Conservation (phyloP, 35 echinoderm and acorn worm species). For the Acanthaster planci region DNA sequence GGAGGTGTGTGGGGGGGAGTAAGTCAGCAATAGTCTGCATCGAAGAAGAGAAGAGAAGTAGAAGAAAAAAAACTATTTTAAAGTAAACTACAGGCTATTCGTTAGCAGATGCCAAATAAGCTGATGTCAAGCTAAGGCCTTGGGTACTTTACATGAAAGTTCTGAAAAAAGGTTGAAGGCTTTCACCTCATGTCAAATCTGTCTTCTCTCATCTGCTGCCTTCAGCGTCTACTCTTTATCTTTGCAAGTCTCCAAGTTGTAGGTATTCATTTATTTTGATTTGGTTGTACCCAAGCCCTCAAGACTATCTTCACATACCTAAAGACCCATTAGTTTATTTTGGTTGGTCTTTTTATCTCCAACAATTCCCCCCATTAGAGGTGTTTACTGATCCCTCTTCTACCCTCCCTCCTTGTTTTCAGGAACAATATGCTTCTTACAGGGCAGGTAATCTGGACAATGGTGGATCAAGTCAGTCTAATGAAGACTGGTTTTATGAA, state of each 20-base stretch:
- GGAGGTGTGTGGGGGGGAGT: too few species aligned
- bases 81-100: not conserved
- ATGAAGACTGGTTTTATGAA: not conserved
- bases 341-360: constrained; percentile 11
- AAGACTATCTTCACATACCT: not conserved
- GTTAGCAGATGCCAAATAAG: not conserved
- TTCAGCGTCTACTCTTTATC: not conserved
- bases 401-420: constrained; percentile 5
- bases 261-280: not conserved
- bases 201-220: not conserved
- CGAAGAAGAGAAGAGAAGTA: not conserved
- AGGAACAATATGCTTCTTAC: not conserved
- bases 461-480: not conserved
- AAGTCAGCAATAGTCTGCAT: too few species aligned
- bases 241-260: not conserved
- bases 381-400: not conserved
- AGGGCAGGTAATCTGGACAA: not conserved
- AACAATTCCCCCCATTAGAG: constrained; percentile 21
- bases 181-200: not conserved
- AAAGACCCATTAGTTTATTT: constrained; percentile 27
- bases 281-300: not conserved
- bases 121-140: not conserved
- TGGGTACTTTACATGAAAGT: not conserved
- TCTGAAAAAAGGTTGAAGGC: not conserved
- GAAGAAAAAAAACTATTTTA: not conserved